Conservation (phyloP, 2,113 vertebrate genomes). For the Podarcis muralis region DNA sequence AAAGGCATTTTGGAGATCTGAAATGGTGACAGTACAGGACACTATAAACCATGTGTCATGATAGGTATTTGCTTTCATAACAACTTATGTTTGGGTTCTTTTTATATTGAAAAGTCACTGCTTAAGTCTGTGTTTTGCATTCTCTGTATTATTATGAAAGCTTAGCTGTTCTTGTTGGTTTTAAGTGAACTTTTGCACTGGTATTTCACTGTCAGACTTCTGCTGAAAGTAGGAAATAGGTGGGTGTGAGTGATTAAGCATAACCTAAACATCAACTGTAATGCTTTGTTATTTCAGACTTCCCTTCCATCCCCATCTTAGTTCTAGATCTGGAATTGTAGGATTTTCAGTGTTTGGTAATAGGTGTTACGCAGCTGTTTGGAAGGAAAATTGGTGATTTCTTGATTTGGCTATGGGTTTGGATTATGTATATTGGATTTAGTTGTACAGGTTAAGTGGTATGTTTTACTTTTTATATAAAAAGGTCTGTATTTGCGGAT, state of each 20-base stretch:
- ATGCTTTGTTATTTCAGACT: conserved; percentile 71
- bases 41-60: conserved; percentile 7
- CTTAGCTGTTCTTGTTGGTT: conserved; percentile 66
- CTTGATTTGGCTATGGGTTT: conserved; percentile 47
- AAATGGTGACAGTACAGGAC: rapidly evolving
- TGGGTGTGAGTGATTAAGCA: conserved; percentile 73
- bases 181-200: conserved; percentile 64
- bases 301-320: conserved; percentile 40
- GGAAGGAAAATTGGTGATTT: conserved; percentile 36
- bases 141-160: conserved; percentile 51
- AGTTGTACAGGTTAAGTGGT: conserved; percentile 56
- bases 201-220: conserved; percentile 58
- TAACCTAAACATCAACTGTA: conserved; percentile 69
- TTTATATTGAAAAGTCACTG: conserved; percentile 31
- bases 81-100: conserved; percentile 18
- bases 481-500: conserved; percentile 63
- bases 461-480: conserved; percentile 34
- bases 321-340: conserved; percentile 44
- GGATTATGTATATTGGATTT: conserved; percentile 54
- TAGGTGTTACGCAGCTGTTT: conserved; percentile 41
- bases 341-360: conserved; percentile 42
- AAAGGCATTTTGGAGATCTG: neutral
- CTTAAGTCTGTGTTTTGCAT: conserved; percentile 56
- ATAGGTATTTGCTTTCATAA: conserved; percentile 13
- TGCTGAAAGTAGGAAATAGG: conserved; percentile 72